phyloP scores from a whole-genome alignment of 2,797 vertebrate species.

The Pseudotriccus pelzelni region DNA sequence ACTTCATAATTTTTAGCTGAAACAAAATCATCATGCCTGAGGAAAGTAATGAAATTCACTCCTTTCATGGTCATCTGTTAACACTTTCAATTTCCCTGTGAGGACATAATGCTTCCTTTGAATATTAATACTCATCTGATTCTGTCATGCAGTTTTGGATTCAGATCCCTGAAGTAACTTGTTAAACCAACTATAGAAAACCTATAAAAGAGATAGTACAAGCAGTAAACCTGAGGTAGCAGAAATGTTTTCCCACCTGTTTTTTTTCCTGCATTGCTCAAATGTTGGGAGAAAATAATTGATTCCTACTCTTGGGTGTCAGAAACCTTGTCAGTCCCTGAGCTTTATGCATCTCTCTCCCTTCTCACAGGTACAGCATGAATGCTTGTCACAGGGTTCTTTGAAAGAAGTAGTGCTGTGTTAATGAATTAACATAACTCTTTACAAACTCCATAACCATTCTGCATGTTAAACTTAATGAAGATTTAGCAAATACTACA shows the following conservation, averaged over 20 bases:
- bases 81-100: slow-evolving; percentile 1
- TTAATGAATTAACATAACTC: not conserved
- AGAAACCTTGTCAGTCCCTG: not conserved
- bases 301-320: not conserved
- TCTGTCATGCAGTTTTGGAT: not conserved
- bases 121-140: slow-evolving; percentile 26
- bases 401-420: not conserved
- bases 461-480: not conserved
- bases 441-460: not conserved
- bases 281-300: not conserved
- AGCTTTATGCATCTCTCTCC: not conserved
- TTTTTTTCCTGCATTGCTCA: not conserved
- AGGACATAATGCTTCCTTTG: slow-evolving; percentile 6
- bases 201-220: not conserved
- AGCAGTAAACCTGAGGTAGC: not conserved
- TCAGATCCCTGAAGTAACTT: not conserved
- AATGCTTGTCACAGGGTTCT: not conserved
- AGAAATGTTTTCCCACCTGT: not conserved
- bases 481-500: slow-evolving; percentile 28
- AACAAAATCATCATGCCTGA: slow-evolving; percentile 34
- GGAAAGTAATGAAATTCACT: slow-evolving; percentile 53
- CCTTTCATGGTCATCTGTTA: slow-evolving; percentile 47
- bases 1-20: slow-evolving; percentile 56
- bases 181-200: not conserved
- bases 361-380: not conserved